Base-by-base conservation (phyloP, 2,113 vertebrate genomes). In the Alligator mississippiensis region DNA sequence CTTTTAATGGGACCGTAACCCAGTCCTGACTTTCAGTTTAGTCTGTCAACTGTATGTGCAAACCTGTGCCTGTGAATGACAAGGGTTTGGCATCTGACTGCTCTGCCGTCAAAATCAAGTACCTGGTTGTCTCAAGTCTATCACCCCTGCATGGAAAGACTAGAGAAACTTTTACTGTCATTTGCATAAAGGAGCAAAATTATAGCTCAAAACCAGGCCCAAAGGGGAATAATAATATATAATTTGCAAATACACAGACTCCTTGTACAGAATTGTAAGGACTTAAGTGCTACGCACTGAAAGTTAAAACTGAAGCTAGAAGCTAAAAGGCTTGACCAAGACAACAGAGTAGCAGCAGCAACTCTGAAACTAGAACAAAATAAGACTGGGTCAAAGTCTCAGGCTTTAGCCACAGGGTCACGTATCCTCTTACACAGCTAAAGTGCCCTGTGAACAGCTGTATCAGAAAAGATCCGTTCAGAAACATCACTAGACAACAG, bases 271-370 rank as follows among this genome's bases (percentile, higher is more conserved):
- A 70, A 70, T 18, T 34, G 5, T 70, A 34, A 34, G 22, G 11
- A 34, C 68, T 70, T 34, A 8, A 70, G 30, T 38, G 21, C 38
- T 72, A 38, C 7, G 22, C 18, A n/a, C 68, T 72, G 68, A n/a
- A 34, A 38, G 21, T 18, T n/a, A 21, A 72, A 17, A 93, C 9
- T 2, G 61, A 88, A 92, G 93, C 92, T 88, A 11, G 2, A 2
- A 62, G 92, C 94, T 95, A 95, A 92, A 55, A 64, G 87, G 77
- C 88, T 78, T 57, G 80, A 95, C 89, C 87, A 86, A 88, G 92
- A 54, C 76, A 96, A 85, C 80, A 58, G 64, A 10, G 30, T 38
- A 24, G 30, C 77, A 80, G 59, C 3, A 62, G 81, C 85, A 96
- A 7, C 38, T 6, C 6, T 47, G 76, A 58, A 76, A 84, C 77